A percentile compares a stretch with the other conserved stretches of the same genome.
phyloP scores from a whole-genome alignment of 2,888 invertebrate genomes.

The Rhagium mordax region DNA sequence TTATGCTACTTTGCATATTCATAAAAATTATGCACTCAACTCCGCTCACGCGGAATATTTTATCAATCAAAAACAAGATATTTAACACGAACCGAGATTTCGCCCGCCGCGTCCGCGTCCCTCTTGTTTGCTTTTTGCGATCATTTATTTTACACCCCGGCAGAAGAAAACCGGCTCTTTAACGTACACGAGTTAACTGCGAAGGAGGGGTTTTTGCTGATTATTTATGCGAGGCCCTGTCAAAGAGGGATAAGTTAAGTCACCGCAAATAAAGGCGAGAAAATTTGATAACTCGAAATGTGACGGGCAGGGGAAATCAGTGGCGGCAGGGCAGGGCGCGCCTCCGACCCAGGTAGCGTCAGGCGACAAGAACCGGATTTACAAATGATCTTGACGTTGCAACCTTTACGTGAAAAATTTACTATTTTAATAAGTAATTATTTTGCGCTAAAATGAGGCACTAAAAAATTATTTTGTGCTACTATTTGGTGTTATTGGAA shows the following conservation, averaged over 20 bases:
- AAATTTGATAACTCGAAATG: neutral
- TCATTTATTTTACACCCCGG: neutral
- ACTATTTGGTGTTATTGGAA: too few species aligned
- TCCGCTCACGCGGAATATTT: neutral
- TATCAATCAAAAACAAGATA: neutral
- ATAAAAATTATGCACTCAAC: neutral
- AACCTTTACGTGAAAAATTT: too few species aligned
- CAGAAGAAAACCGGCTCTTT: neutral
- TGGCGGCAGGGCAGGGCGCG: neutral
- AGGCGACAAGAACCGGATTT: neutral
- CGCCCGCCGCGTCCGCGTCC: neutral
- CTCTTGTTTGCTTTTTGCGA: neutral
- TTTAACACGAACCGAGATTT: neutral
- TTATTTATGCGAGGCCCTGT: neutral
- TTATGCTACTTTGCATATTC: neutral
- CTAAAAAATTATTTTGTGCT: too few species aligned
- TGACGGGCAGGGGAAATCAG: neutral
- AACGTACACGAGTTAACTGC: neutral
- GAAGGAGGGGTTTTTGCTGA: neutral
- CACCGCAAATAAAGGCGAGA: neutral
- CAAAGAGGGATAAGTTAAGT: neutral
- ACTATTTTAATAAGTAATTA: too few species aligned
- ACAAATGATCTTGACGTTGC: too few species aligned
- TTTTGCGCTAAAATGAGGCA: too few species aligned
- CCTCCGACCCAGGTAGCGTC: neutral